Evolutionary conservation across 2,888 invertebrate species (phyloP).

Genomic region (Meganola albula): DNA sequence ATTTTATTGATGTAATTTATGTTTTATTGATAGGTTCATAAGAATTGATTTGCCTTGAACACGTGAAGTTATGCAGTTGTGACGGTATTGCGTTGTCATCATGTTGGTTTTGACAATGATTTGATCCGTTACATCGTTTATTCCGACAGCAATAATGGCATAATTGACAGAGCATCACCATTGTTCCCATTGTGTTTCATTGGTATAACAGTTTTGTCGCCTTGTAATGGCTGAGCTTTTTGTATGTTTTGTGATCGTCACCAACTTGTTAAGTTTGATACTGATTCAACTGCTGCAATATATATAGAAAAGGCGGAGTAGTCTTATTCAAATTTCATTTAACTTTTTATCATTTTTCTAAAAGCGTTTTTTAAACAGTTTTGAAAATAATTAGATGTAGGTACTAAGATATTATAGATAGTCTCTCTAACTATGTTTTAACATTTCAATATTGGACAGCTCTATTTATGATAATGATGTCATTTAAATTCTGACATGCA

Average conservation of each 20-base stretch:
- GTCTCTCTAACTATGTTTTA: no score
- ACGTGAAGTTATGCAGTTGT: constrained; percentile 24
- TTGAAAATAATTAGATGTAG: no score
- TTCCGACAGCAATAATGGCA: constrained; percentile 75
- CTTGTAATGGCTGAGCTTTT: constrained; percentile 65
- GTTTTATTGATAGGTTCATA: constrained; percentile 40
- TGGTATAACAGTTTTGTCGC: constrained; percentile 75
- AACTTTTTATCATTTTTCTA: no score
- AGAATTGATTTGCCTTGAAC: constrained; percentile 42
- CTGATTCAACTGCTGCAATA: constrained; percentile 44
- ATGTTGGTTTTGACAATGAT: constrained; percentile 65
- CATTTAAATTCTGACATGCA: no score
- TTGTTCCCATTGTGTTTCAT: constrained; percentile 74
- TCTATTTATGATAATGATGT: no score
- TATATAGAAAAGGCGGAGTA: constrained; percentile 67
- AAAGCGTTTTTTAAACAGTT: no score
- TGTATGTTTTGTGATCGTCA: constrained; percentile 60
- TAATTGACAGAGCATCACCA: constrained; percentile 75
- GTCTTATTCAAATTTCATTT: constrained; percentile 47
- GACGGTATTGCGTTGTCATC: constrained; percentile 51
- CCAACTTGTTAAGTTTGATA: constrained; percentile 47
- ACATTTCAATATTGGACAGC: no score
- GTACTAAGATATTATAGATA: no score
- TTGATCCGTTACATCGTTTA: constrained; percentile 71
- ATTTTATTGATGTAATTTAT: constrained; percentile 25